These are phyloP conservation scores for Pseudomyrmex concolor DNA, from an alignment of 1,140 invertebrate genomes.

Conservation along the genomic window DNA sequence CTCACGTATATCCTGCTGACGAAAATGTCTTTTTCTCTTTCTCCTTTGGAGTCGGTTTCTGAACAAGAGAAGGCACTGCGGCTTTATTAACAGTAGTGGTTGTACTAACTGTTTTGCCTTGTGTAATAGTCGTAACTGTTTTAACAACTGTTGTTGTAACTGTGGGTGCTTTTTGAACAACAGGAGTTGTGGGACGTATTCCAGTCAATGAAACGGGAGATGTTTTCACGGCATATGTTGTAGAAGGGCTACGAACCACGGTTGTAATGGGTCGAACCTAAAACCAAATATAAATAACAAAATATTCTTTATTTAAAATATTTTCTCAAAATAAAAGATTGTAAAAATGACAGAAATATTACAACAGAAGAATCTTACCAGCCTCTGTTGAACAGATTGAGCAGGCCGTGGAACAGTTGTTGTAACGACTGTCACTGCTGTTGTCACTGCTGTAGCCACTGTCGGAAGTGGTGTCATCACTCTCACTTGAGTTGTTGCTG, in stretches of 20 bases:
- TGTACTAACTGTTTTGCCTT: conserved; percentile 81
- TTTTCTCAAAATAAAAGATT: not conserved
- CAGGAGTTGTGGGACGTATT: conserved; percentile 78
- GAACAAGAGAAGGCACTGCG: conserved; percentile 83
- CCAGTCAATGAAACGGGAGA: conserved; percentile 75
- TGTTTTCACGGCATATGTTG: conserved; percentile 79
- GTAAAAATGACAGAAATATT: conserved; percentile 6
- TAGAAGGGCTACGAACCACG: conserved; percentile 76
- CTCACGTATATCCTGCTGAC: conserved; percentile 85
- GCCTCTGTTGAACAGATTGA: conserved; percentile 83
- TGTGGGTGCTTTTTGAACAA: conserved; percentile 78
- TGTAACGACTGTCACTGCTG: conserved; percentile 83
- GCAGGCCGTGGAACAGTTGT: conserved; percentile 80
- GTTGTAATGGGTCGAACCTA: conserved; percentile 75
- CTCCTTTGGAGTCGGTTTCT: conserved; percentile 86
- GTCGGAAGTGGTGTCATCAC: conserved; percentile 85
- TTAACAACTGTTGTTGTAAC: conserved; percentile 77
- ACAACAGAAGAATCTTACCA: conserved; percentile 75
- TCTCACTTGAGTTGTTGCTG: conserved; percentile 86
- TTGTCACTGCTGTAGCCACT: conserved; percentile 79
- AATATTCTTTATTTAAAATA: conserved; percentile 8
- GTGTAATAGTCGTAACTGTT: conserved; percentile 74
- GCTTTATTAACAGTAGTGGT: conserved; percentile 82
- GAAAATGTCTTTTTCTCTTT: conserved; percentile 89
- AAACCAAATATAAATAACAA: not conserved